A percentile compares a stretch with the other conserved stretches of the same genome.
Evolutionary conservation across 2,888 invertebrate genomes (phyloP).

Genomic region (Harmothoe impar): DNA sequence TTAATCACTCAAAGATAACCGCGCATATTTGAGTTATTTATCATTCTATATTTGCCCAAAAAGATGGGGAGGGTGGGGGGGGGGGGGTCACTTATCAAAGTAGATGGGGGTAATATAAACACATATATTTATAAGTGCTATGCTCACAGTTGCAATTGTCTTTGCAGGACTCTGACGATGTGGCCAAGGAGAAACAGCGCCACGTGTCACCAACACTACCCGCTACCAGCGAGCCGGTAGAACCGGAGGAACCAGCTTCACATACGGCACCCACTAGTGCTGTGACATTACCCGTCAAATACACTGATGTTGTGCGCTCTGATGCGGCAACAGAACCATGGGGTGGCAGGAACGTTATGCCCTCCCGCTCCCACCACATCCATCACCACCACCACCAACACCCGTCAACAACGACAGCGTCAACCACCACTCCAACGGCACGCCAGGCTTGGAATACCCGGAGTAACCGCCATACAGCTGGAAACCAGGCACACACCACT

Average conservation of each 20-base stretch:
- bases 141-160: no score
- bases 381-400: slow-evolving; percentile 18
- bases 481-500: slow-evolving; percentile 11
- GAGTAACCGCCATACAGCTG: not conserved
- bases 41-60: no score
- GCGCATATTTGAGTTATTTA: no score
- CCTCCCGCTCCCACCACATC: not conserved
- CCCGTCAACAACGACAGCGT: not conserved
- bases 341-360: not conserved
- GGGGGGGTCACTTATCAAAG: no score
- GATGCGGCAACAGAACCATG: slow-evolving; percentile 15
- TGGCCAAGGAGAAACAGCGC: slow-evolving; percentile 34
- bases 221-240: not conserved
- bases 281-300: not conserved
- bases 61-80: no score
- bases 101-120: no score
- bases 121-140: no score
- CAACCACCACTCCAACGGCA: not conserved
- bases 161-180: slow-evolving; percentile 60
- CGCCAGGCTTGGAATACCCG: not conserved
- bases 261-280: not conserved
- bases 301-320: slow-evolving; percentile 32
- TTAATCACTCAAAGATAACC: no score
- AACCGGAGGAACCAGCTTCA: not conserved
- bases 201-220: not conserved